phyloP scores from a whole-genome alignment of 1,140 invertebrate genomes.

The Paralvinella palmiformis region DNA sequence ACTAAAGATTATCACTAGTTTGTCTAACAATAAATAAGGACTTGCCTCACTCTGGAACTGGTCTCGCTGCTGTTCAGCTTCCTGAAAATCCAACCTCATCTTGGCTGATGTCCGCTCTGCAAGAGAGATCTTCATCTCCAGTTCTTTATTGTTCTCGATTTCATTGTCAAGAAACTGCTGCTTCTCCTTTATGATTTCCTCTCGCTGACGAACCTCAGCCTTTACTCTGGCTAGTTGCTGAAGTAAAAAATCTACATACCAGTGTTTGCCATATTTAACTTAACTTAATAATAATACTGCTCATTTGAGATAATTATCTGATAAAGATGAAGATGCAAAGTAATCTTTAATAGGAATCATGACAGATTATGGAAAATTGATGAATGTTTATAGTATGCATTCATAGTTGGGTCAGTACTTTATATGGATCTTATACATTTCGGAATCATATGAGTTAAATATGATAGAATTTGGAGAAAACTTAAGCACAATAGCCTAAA shows the following conservation, averaged over 20 bases:
- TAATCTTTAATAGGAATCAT: too few relatives aligned
- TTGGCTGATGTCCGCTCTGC: conserved; percentile 39
- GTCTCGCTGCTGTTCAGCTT: conserved; percentile 35
- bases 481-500: too few relatives aligned
- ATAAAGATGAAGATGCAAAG: too few relatives aligned
- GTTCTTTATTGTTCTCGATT: conserved; percentile 45
- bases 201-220: conserved; percentile 35
- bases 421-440: too few relatives aligned
- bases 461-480: too few relatives aligned
- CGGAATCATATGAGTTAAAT: too few relatives aligned
- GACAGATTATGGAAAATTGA: too few relatives aligned
- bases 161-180: conserved; percentile 46
- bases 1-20: too few relatives aligned
- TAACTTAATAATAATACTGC: too few relatives aligned
- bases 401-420: too few relatives aligned
- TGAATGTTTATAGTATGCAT: too few relatives aligned
- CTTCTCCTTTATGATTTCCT: conserved; percentile 45
- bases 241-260: not conserved
- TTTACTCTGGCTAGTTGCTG: conserved; percentile 44
- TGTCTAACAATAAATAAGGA: not conserved
- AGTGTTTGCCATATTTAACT: not conserved
- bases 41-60: conserved; percentile 46
- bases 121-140: conserved; percentile 45
- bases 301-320: too few relatives aligned
- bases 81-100: conserved; percentile 36